phyloP scores from a whole-genome alignment of 2,888 invertebrate genomes.

The Hemicrepidius hirtus region DNA sequence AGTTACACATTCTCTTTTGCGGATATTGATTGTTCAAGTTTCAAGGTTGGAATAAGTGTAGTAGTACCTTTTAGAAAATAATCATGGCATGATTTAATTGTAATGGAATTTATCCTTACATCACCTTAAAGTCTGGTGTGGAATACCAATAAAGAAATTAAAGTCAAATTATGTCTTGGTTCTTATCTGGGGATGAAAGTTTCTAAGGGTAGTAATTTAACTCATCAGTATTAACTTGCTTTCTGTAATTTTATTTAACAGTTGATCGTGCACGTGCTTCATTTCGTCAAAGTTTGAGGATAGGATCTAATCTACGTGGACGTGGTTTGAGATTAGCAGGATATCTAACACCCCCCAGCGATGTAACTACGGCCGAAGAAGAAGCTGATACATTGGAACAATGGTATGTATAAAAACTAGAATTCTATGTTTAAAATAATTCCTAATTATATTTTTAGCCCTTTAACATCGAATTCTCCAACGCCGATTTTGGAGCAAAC shows the following conservation, averaged over 20 bases:
- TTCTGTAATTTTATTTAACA: conserved; percentile 59
- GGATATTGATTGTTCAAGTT: too few relatives aligned
- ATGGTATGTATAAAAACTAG: conserved; percentile 65
- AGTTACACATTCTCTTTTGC: too few relatives aligned
- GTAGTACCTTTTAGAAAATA: too few relatives aligned
- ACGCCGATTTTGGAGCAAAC: conserved; percentile 72
- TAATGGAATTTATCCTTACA: too few relatives aligned
- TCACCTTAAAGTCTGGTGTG: too few relatives aligned
- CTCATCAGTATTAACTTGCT: too few relatives aligned
- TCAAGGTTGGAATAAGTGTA: too few relatives aligned
- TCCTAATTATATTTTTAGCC: conserved; percentile 66
- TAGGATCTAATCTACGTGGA: conserved; percentile 73
- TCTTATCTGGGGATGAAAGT: too few relatives aligned
- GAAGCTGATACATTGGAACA: conserved; percentile 74
- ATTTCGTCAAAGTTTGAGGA: conserved; percentile 76
- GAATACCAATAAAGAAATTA: too few relatives aligned
- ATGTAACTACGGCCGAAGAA: conserved; percentile 78
- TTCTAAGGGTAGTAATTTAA: too few relatives aligned
- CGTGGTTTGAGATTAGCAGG: conserved; percentile 75
- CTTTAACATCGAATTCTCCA: conserved; percentile 74
- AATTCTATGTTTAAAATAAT: not conserved
- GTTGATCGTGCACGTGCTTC: conserved; percentile 81
- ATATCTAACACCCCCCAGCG: conserved; percentile 77
- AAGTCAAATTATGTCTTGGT: too few relatives aligned
- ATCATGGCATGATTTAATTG: too few relatives aligned